Evolutionary conservation across 2,888 invertebrate genomes (phyloP), one percentile per base, ranked within the genome.

Genomic region (Rhagonycha fulva): DNA sequence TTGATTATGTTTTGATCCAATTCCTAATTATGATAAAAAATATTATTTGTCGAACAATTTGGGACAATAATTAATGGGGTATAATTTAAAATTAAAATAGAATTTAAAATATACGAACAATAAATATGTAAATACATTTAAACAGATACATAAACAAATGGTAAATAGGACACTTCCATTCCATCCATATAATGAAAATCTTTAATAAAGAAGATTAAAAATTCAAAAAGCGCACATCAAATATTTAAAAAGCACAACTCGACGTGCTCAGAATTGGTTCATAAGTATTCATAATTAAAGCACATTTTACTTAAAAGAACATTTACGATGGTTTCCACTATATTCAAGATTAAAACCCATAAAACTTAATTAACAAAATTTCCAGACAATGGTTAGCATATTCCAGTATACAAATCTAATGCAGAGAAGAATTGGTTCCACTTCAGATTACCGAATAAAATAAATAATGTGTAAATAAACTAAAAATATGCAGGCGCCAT

Each of bases 401-500:
- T 47, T 47, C 47, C 32, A 9, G 4, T 66, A n/a, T n/a, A 70
- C 9, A 26, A 28, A 61, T 10, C 19, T 19, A 68, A 60, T 19
- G 23, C 14, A 62, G 19, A 19, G 19, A 47, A 47, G 70, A 72
- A 70, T 68, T 66, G 76, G 72, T 28, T 72, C 68, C 62, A 69
- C 72, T 69, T 67, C 68, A 70, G 62, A 23, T 30, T 69, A n/a
- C 61, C 72, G 66, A 72, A 72, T 72, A 70, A 75, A 76, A 72
- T 70, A 72, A 76, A 76, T 69, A 69, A 76, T 47, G 69, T 66
- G 71, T 71, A 71, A 72, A 75, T 77, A 67, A 71, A 79, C 80
- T 82, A 81, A 82, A 82, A 82, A 81, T 80, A 74, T 78, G 80
- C 80, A 81, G 83, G 83, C 83, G 83, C 83, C 83, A 82, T 82